Conservation (phyloP, 2,113 vertebrate species). For the Hippocampus guttulatus region DNA sequence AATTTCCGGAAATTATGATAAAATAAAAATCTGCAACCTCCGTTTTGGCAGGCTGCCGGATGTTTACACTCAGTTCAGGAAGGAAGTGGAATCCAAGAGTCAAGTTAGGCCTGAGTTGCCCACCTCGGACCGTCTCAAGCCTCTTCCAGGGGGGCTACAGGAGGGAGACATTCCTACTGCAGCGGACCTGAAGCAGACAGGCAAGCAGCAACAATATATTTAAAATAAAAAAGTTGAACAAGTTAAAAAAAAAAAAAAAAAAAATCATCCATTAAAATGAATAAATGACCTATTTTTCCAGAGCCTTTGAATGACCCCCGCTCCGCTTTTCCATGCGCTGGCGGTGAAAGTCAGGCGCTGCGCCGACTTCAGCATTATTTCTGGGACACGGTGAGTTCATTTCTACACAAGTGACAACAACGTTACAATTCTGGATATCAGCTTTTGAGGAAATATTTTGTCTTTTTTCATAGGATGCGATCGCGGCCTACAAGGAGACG, state of each 20-base stretch:
- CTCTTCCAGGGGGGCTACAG: constrained; percentile 70
- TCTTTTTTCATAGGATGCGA: constrained; percentile 66
- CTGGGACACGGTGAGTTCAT: constrained; percentile 76
- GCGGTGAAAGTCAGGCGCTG: constrained; percentile 78
- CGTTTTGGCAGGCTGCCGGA: constrained; percentile 71
- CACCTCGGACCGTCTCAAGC: constrained; percentile 62
- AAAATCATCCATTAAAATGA: not conserved
- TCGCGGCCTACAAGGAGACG: constrained; percentile 78
- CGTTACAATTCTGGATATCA: not conserved
- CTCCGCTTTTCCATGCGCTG: constrained; percentile 76
- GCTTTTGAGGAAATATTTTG: not conserved
- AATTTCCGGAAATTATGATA: no score
- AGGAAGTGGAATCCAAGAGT: constrained; percentile 63
- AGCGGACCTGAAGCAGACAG: constrained; percentile 71
- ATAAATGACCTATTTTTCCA: constrained; percentile 19
- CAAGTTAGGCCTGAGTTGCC: constrained; percentile 64
- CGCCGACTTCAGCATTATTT: constrained; percentile 78
- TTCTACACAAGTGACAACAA: not conserved
- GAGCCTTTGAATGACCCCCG: constrained; percentile 69
- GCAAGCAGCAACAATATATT: constrained; percentile 32
- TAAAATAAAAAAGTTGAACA: not conserved
- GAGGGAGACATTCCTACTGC: constrained; percentile 71
- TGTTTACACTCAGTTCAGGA: constrained; percentile 80
- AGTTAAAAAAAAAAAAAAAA: not conserved
- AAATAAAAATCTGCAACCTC: no score